Evolutionary conservation across 1,140 invertebrate species (phyloP).

Genomic region (Paracyclopina nana): DNA sequence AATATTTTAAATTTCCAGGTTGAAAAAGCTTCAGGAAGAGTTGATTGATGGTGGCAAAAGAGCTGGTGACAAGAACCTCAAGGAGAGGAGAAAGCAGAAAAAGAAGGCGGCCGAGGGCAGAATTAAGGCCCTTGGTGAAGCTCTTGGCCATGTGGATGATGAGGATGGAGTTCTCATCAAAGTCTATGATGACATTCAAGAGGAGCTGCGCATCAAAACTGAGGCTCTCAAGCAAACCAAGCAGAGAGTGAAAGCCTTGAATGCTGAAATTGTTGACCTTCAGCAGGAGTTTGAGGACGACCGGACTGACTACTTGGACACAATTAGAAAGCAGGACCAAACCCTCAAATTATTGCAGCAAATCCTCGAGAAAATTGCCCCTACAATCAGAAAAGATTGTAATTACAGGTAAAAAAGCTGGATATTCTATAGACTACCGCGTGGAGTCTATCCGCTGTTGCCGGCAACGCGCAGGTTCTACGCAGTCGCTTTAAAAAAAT

Average conservation of each 20-base stretch:
- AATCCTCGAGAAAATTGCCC: slow-evolving; percentile 46
- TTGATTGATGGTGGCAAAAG: slow-evolving; percentile 53
- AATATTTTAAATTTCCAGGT: slow-evolving; percentile 24
- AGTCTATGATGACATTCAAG: slow-evolving; percentile 51
- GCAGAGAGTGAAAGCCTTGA: slow-evolving; percentile 41
- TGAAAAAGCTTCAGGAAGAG: slow-evolving; percentile 45
- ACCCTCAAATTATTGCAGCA: slow-evolving; percentile 45
- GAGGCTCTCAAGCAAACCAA: slow-evolving; percentile 45
- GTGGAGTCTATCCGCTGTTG: too few species aligned
- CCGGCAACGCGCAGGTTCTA: too few species aligned
- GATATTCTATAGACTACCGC: too few species aligned
- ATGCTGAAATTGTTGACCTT: slow-evolving; percentile 52
- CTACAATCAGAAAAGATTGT: slow-evolving; percentile 47
- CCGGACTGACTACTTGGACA: slow-evolving; percentile 60
- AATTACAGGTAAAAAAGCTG: slow-evolving; percentile 42
- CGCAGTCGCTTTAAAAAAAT: background rate
- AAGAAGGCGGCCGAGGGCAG: slow-evolving; percentile 45
- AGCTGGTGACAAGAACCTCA: slow-evolving; percentile 35
- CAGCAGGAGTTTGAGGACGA: slow-evolving; percentile 67
- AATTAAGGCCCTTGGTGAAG: slow-evolving; percentile 34
- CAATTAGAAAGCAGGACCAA: slow-evolving; percentile 52
- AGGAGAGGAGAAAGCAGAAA: slow-evolving; percentile 42
- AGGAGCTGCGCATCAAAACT: slow-evolving; percentile 50
- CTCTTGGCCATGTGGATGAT: slow-evolving; percentile 45
- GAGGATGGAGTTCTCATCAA: slow-evolving; percentile 42